phyloP scores from a whole-genome alignment of 2,888 invertebrate genomes.

The Tyria jacobaeae region DNA sequence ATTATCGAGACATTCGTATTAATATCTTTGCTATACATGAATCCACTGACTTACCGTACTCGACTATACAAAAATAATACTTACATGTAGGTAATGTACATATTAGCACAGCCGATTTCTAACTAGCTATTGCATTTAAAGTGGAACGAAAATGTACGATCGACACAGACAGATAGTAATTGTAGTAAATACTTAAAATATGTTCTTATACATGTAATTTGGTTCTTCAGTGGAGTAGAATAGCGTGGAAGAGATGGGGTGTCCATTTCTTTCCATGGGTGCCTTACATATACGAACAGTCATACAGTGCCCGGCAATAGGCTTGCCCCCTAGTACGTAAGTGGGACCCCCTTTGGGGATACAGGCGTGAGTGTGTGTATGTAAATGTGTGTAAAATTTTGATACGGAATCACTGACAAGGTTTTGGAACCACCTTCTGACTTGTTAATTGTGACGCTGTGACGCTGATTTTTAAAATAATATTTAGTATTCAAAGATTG shows the following conservation, averaged over 20 bases:
- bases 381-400: too few relatives aligned
- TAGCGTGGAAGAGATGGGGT: too few relatives aligned
- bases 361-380: too few relatives aligned
- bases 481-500: neutral
- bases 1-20: neutral
- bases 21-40: neutral
- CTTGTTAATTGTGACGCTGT: neutral
- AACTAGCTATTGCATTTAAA: neutral
- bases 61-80: neutral
- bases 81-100: neutral
- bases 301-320: too few relatives aligned
- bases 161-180: neutral
- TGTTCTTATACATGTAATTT: too few relatives aligned
- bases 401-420: neutral
- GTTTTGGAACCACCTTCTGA: neutral
- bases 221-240: too few relatives aligned
- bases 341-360: too few relatives aligned
- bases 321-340: too few relatives aligned
- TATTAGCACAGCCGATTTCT: slow-evolving; percentile 2
- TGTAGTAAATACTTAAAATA: neutral
- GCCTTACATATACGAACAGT: too few relatives aligned
- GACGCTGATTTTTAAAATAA: neutral
- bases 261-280: too few relatives aligned
- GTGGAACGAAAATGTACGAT: neutral
- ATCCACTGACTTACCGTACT: neutral